Conservation (phyloP, 2,113 vertebrate species). For the Lampris incognitus region DNA sequence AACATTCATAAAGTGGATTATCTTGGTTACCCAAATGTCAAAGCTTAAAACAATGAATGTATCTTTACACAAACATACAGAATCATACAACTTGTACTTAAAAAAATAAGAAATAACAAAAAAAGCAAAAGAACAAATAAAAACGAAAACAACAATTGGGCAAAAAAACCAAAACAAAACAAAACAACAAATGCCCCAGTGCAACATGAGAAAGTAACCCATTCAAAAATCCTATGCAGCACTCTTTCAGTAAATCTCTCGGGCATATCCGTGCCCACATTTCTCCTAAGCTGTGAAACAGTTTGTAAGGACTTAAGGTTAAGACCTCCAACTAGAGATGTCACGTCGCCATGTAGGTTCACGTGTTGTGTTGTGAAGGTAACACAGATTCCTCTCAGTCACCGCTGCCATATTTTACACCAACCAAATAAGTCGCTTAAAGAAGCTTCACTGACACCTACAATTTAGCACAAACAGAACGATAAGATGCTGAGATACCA, state of each 20-base stretch:
- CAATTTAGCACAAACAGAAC: slow-evolving; percentile 58
- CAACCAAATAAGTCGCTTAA: slow-evolving; percentile 45
- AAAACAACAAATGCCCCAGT: slow-evolving; percentile 79
- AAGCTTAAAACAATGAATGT: slow-evolving; percentile 76
- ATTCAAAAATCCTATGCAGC: slow-evolving; percentile 59
- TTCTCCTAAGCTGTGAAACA: slow-evolving; percentile 6
- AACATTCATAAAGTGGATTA: slow-evolving; percentile 78
- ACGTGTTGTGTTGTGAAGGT: slow-evolving; percentile 41
- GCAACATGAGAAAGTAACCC: slow-evolving; percentile 78
- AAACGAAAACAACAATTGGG: slow-evolving; percentile 72
- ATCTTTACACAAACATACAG: slow-evolving; percentile 73
- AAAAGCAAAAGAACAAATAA: slow-evolving; percentile 56
- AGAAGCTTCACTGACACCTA: slow-evolving; percentile 57
- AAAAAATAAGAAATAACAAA: slow-evolving; percentile 16
- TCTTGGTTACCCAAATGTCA: slow-evolving; percentile 73
- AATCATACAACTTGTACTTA: slow-evolving; percentile 69
- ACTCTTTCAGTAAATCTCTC: slow-evolving; percentile 55
- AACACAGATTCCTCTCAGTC: slow-evolving; percentile 64
- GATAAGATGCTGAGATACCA: slow-evolving; percentile 57
- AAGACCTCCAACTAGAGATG: slow-evolving; percentile 50
- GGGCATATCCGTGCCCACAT: slow-evolving; percentile 56
- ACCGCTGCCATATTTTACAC: slow-evolving; percentile 74
- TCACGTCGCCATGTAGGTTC: slow-evolving; percentile 50
- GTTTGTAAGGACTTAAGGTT: slow-evolving; percentile 32
- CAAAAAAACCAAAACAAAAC: slow-evolving; percentile 30